Evolutionary conservation across 2,113 vertebrate genomes (phyloP), one percentile per base, ranked within the genome.

Genomic region (Thryonomys swinderianus): DNA sequence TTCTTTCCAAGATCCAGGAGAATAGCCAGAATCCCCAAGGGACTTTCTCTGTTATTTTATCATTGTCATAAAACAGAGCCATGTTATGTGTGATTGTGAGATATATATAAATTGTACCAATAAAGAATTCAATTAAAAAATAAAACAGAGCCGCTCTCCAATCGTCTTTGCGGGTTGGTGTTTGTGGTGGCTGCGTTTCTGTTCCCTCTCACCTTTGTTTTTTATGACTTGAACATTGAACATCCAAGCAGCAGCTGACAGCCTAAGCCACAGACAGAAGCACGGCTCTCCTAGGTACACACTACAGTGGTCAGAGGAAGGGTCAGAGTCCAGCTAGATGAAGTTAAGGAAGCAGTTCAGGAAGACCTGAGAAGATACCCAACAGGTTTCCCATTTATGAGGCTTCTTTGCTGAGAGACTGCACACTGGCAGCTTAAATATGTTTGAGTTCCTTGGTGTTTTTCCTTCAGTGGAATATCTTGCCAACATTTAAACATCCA

Each of bases 401-500:
- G 2, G 23, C 37, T 90, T 91, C 83, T 48, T 55, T 48, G 16
- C n/a, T 34, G 14, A 85, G 13, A 83, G 27, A 57, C 18, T 85
- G 3, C 21, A 59, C 20, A 64, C 3, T 3, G n/a, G 57, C 6
- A 30, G 73, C 27, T 76, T 32, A 37, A 37, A 12, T 30, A 45
- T 55, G 5, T 64, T 48, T 48, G 25, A 61, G 25, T 73, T 61
- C 13, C 51, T 34, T 20, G 1, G 40, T 73, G 23, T 66, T 85
- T 94, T 53, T 51, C 48, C 78, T 78, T 85, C 62, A 45, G 8
- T 20, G 20, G 25, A 48, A 61, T 53, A 80, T 85, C 79, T 93
- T 67, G 30, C 67, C 55, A 93, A 88, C 21, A 69, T 93, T 88
- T 89, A 86, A 83, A 80, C 62, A 87, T 87, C 17, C 45, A 86